Evolutionary conservation across 2,797 vertebrate genomes (phyloP).

Genomic region (Cyprinodon diabolis): DNA sequence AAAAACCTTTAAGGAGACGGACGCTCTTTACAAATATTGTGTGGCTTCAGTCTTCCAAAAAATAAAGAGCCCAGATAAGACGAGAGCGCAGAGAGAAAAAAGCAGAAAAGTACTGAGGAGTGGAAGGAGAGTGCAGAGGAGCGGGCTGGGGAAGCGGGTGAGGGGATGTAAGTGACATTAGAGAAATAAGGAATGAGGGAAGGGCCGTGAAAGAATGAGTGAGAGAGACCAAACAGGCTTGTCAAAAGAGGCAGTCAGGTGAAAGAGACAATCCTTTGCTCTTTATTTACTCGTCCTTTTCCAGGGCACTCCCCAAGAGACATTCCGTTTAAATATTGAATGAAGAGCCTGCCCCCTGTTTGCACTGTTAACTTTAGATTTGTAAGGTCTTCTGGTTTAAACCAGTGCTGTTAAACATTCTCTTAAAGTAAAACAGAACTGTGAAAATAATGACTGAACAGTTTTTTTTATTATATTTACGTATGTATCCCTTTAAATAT

Average conservation of each 20-base stretch:
- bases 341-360: conserved; percentile 60
- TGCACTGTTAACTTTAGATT: conserved; percentile 62
- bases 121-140: conserved; percentile 41
- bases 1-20: conserved; percentile 42
- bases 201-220: conserved; percentile 53
- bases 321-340: conserved; percentile 81
- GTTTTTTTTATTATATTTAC: not conserved
- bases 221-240: conserved; percentile 58
- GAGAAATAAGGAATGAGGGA: conserved; percentile 60
- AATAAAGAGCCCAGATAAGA: conserved; percentile 34
- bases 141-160: conserved; percentile 27
- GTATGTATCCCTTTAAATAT: not conserved
- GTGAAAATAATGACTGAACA: not conserved
- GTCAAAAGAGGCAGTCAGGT: conserved; percentile 76
- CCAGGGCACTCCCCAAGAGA: conserved; percentile 72
- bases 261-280: conserved; percentile 79
- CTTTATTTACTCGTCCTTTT: conserved; percentile 78
- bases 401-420: conserved; percentile 16
- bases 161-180: conserved; percentile 46
- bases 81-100: conserved; percentile 27
- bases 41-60: conserved; percentile 31
- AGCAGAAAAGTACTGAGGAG: conserved; percentile 36
- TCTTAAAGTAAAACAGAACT: not conserved
- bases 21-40: conserved; percentile 51
- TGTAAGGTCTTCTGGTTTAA: conserved; percentile 57